Conservation (phyloP, 1,140 invertebrate species). For the Tetragonula clypearis region DNA sequence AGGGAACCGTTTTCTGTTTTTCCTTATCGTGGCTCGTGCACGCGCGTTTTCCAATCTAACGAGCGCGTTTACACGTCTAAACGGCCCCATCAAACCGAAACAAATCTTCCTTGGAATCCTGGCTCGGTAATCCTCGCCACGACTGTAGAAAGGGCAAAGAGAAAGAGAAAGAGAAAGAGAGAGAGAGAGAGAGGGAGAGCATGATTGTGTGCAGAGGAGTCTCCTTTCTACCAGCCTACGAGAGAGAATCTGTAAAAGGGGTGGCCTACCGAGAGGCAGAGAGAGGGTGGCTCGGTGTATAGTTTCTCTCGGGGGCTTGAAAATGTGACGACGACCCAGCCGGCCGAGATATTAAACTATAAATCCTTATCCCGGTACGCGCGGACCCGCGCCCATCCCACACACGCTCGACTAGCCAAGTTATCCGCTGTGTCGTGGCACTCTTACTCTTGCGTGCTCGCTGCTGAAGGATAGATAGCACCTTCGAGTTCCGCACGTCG, state of each 20-base stretch:
- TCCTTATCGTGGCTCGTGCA: neutral
- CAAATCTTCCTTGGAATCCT: constrained; percentile 75
- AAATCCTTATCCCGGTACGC: constrained; percentile 80
- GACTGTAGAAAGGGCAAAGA: constrained; percentile 18
- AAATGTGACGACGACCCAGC: constrained; percentile 80
- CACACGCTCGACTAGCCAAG: constrained; percentile 60
- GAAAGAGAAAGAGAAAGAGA: neutral
- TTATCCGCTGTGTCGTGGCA: constrained; percentile 66
- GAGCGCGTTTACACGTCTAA: constrained; percentile 77
- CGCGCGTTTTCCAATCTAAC: constrained; percentile 75
- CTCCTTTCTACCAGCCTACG: constrained; percentile 30
- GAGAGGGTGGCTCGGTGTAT: constrained; percentile 68
- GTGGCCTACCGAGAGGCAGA: constrained; percentile 35
- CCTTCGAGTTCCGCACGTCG: neutral
- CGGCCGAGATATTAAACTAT: constrained; percentile 82
- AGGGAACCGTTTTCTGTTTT: neutral
- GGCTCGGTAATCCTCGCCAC: constrained; percentile 59
- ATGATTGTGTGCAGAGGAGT: constrained; percentile 3
- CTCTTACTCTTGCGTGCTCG: neutral
- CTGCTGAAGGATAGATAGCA: neutral
- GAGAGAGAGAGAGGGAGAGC: neutral
- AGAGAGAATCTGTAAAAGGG: constrained; percentile 49
- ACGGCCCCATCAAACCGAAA: constrained; percentile 77
- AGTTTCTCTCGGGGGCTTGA: constrained; percentile 77
- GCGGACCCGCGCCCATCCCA: constrained; percentile 66